Conservation (phyloP, 2,888 invertebrate genomes). For the Ophioninae sp. region DNA sequence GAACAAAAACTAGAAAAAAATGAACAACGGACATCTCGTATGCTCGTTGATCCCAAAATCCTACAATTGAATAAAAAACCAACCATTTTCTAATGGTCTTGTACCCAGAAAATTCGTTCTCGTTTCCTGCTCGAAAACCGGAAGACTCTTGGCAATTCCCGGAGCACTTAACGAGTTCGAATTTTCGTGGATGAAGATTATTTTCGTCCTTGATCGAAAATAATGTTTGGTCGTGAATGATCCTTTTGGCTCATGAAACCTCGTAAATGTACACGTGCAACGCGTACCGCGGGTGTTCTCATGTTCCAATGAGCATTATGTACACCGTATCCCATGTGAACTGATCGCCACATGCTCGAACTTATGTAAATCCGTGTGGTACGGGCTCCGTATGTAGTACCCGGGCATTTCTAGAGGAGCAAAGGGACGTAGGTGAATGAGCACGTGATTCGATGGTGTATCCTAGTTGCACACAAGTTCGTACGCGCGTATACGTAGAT, state of each 20-base stretch:
- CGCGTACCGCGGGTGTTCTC: conserved; percentile 58
- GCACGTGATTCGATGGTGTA: conserved; percentile 56
- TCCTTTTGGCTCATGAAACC: conserved; percentile 26
- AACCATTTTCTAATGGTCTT: no score
- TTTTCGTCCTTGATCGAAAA: not conserved
- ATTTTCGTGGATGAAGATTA: not conserved
- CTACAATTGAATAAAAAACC: no score
- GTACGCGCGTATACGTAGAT: not conserved
- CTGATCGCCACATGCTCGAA: conserved; percentile 48
- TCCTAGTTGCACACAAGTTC: conserved; percentile 32
- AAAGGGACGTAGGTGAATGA: conserved; percentile 60
- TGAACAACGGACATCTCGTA: no score
- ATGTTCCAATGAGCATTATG: conserved; percentile 46
- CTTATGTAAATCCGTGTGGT: conserved; percentile 38
- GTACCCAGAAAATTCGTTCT: not conserved
- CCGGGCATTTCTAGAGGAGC: conserved; percentile 32
- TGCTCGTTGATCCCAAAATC: no score
- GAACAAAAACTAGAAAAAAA: no score
- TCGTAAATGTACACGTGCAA: conserved; percentile 43
- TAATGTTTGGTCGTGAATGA: conserved; percentile 9
- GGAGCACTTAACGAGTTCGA: not conserved
- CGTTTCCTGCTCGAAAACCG: not conserved
- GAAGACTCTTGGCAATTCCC: not conserved
- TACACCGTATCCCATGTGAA: conserved; percentile 56
- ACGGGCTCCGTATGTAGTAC: conserved; percentile 23